phyloP scores from a whole-genome alignment of 2,888 invertebrate genomes.

The Nesidiocoris tenuis region DNA sequence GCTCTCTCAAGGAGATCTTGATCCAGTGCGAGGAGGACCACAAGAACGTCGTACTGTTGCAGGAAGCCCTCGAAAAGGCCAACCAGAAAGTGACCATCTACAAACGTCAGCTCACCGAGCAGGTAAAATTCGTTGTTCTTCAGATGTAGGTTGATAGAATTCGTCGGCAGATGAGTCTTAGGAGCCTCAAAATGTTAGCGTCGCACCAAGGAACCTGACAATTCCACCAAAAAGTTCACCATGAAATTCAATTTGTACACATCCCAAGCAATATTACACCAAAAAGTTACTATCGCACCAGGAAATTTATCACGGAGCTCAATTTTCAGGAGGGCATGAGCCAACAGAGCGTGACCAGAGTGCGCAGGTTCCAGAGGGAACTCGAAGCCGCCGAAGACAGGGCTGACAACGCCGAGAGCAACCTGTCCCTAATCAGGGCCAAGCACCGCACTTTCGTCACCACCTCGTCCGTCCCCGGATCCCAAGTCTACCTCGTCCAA shows the following conservation, averaged over 20 bases:
- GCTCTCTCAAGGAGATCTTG: slow-evolving; percentile 91
- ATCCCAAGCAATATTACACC: too few relatives aligned
- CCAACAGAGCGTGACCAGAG: slow-evolving; percentile 88
- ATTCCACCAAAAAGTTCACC: too few relatives aligned
- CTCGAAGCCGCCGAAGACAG: slow-evolving; percentile 96
- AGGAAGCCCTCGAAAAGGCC: slow-evolving; percentile 85
- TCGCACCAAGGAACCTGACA: too few relatives aligned
- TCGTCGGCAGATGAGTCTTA: too few relatives aligned
- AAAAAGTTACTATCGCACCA: too few relatives aligned
- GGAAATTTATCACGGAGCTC: not conserved
- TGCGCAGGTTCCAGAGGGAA: slow-evolving; percentile 97
- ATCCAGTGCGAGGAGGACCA: slow-evolving; percentile 96
- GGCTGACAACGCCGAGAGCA: slow-evolving; percentile 92
- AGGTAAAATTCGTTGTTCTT: too few relatives aligned
- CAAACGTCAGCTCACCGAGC: slow-evolving; percentile 94
- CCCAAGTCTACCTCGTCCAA: slow-evolving; percentile 87
- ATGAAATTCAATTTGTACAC: too few relatives aligned
- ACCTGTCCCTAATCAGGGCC: slow-evolving; percentile 90
- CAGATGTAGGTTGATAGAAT: too few relatives aligned
- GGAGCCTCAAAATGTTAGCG: too few relatives aligned
- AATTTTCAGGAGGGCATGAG: slow-evolving; percentile 79
- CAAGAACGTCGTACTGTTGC: slow-evolving; percentile 88
- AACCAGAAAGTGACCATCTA: slow-evolving; percentile 85
- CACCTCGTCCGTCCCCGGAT: slow-evolving; percentile 88
- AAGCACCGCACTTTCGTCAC: slow-evolving; percentile 98